Evolutionary conservation across 23 tunicate genomes (phyloP), one percentile per base, ranked within the genome.

Genomic region (Trididemnum nubilum): DNA sequence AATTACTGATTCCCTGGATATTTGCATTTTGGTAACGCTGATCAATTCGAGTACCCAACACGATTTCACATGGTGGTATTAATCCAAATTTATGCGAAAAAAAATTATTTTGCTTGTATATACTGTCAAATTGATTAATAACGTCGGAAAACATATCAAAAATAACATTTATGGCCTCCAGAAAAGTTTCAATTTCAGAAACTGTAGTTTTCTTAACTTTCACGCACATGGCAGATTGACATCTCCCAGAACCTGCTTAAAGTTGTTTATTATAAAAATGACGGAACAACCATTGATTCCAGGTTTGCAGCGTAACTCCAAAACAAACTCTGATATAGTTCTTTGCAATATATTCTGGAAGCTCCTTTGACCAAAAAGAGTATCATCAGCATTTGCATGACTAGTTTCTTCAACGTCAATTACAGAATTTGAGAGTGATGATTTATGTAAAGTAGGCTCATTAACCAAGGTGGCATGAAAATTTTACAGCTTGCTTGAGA

Each of bases 41-140:
- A 50, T 74, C 79, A 36, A 74, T 76, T 44, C 81, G 64, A 44
- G 54, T 27, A 34, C 81, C 81, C 65, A 76, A 51, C 32, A 54
- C 65, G 29, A 76, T 54, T 50, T 51, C 81, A 2, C 27, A n/a
- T 0, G 81, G 81, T 50, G 29, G 5, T 36, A 76, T 44, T 32
- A 76, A 33, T 28, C 49, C 35, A 5, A 76, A 76, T 44, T 52
- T 7, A 44, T 76, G 35, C 31, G 19, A 27, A 44, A 76, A 76
- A 74, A 27, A 50, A 29, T 76, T 76, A 76, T 76, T 76, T 76
- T 76, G 81, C 65, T 76, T 76, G 65, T 76, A 76, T 50, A 76
- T 76, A 12, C 59, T 34, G 65, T 76, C 81, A 39, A 76, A 28
- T 44, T 76, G 34, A 27, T 51, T 76, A 9, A 76, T 27, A 2